Conservation (phyloP, 2,113 vertebrate genomes). For the Neomonachus schauinslandi region DNA sequence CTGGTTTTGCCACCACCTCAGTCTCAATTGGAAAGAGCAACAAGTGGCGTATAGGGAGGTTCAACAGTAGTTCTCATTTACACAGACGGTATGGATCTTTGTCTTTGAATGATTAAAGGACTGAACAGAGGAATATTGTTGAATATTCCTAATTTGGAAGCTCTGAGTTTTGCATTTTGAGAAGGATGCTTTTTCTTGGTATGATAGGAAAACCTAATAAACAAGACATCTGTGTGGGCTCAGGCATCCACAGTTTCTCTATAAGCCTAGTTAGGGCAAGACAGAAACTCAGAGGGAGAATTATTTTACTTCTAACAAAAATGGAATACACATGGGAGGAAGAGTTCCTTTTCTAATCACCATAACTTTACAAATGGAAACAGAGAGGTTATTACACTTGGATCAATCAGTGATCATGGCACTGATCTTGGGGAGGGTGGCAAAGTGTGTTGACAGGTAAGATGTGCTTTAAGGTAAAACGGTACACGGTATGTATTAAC, state of each 20-base stretch:
- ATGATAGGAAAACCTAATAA: background rate
- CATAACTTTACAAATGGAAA: background rate
- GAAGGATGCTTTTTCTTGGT: background rate
- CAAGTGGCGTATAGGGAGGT: background rate
- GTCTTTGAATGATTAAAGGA: background rate
- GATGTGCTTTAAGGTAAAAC: slow-evolving; percentile 19
- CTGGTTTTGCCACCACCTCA: background rate
- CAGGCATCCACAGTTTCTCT: background rate
- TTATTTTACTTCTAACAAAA: background rate
- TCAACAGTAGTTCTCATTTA: background rate
- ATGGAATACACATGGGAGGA: background rate
- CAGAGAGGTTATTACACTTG: background rate
- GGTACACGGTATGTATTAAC: background rate
- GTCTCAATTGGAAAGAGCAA: background rate
- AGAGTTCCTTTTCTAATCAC: background rate
- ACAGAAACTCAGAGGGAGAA: background rate
- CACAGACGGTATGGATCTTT: background rate
- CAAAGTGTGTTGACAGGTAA: slow-evolving; percentile 28
- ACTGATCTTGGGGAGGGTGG: background rate
- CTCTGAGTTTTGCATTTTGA: background rate
- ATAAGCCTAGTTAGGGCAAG: background rate
- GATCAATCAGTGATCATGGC: background rate
- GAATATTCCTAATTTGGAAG: background rate
- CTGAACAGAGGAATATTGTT: background rate
- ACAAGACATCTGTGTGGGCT: background rate